Percentiles rank a stretch among this genome's conserved stretches.
These are phyloP conservation scores for Aplodontia rufa DNA, from an alignment of 2,113 vertebrate species.

Conservation along the genomic window DNA sequence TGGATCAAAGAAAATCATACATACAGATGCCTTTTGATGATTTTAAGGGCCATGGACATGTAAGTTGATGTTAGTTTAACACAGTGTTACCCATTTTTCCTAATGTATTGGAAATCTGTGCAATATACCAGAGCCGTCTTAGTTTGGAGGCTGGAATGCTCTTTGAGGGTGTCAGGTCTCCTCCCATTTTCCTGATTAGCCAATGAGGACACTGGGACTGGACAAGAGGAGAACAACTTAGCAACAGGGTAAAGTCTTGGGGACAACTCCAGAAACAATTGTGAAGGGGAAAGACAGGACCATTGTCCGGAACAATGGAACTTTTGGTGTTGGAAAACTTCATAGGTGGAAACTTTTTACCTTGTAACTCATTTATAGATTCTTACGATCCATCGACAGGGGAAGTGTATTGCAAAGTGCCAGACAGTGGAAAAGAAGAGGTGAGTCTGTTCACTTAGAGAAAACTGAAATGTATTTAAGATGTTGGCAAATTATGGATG, in stretches of 20 bases:
- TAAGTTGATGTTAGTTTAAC: neutral
- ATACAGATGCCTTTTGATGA: neutral
- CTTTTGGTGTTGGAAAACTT: slow-evolving; percentile 93
- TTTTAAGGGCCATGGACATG: neutral
- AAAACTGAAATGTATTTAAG: neutral
- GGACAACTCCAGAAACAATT: neutral
- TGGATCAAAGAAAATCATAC: neutral
- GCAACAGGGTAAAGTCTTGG: neutral
- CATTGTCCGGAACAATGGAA: slow-evolving; percentile 72
- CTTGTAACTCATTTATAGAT: slow-evolving; percentile 89
- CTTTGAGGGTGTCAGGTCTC: neutral
- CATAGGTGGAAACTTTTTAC: slow-evolving; percentile 92
- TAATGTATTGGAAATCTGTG: neutral
- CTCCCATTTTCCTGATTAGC: slow-evolving; percentile 30
- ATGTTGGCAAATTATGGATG: neutral
- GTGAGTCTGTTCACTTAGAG: slow-evolving; percentile 82
- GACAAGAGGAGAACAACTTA: slow-evolving; percentile 53
- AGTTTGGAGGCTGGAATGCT: neutral
- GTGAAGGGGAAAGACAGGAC: neutral
- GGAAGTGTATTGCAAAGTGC: slow-evolving; percentile 93
- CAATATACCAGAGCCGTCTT: too few species aligned
- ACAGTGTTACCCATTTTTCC: neutral
- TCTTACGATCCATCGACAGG: slow-evolving; percentile 94
- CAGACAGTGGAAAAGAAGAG: slow-evolving; percentile 93
- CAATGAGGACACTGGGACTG: neutral